Evolutionary conservation across 1,140 invertebrate species (phyloP).

Genomic region (Zaprionus inermis): DNA sequence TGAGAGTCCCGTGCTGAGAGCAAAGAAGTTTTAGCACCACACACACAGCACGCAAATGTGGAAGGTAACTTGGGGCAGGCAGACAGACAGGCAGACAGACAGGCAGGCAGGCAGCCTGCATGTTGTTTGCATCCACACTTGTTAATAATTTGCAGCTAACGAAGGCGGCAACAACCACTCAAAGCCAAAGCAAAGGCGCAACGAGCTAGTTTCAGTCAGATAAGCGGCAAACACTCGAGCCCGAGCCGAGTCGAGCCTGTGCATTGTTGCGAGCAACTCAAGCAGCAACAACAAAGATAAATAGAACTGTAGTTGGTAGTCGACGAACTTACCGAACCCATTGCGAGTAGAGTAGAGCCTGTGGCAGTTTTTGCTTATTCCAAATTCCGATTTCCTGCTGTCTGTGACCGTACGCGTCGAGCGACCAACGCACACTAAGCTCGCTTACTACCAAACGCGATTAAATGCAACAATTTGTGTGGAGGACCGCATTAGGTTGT

Average conservation of each 20-base stretch:
- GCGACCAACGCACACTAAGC: slow-evolving; percentile 48
- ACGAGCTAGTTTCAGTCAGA: slow-evolving; percentile 15
- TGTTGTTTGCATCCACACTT: slow-evolving; percentile 73
- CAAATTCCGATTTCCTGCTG: slow-evolving; percentile 2
- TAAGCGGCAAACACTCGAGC: slow-evolving; percentile 33
- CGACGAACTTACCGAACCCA: slow-evolving; percentile 28
- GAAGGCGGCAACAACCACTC: slow-evolving; percentile 65
- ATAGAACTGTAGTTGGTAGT: slow-evolving; percentile 6
- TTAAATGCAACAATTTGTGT: slow-evolving; percentile 68
- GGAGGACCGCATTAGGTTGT: slow-evolving; percentile 22
- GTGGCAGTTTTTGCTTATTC: not conserved
- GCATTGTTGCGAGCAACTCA: slow-evolving; percentile 31
- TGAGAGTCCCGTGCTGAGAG: slow-evolving; percentile 24
- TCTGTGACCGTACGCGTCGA: slow-evolving; percentile 56
- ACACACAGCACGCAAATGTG: slow-evolving; percentile 36
- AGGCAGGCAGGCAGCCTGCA: too few relatives aligned
- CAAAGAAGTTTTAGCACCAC: slow-evolving; percentile 31
- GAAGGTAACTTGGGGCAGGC: slow-evolving; percentile 27
- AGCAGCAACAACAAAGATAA: slow-evolving; percentile 4
- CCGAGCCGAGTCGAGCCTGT: not conserved
- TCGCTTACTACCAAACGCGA: slow-evolving; percentile 28
- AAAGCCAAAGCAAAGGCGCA: slow-evolving; percentile 24
- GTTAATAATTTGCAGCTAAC: slow-evolving; percentile 77
- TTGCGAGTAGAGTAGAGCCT: not conserved
- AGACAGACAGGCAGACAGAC: too few relatives aligned